Conservation (phyloP, 2,797 vertebrate species). For the Catamblyrhynchus diadema region DNA sequence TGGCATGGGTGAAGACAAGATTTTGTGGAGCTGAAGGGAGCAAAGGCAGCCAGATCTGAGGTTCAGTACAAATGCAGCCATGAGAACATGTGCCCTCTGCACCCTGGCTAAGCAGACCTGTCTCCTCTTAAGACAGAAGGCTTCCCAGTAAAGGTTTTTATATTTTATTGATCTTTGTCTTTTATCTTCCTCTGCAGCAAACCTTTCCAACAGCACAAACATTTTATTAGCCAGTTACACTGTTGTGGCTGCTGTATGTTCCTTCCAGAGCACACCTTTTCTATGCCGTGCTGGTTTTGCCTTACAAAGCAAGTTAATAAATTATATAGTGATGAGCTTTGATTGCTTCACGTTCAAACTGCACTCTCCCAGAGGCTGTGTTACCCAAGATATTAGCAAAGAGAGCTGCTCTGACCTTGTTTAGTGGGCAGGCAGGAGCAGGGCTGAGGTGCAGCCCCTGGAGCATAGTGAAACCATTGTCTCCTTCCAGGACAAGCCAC, state of each 20-base stretch:
- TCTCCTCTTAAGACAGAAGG: constrained; percentile 11
- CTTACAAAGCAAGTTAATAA: constrained; percentile 37
- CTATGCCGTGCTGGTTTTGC: background rate
- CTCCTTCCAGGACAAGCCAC: background rate
- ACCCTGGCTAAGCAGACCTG: background rate
- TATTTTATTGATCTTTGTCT: constrained; percentile 48
- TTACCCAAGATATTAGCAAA: background rate
- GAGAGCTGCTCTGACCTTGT: background rate
- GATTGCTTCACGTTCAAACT: background rate
- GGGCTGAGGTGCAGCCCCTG: background rate
- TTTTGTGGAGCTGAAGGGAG: background rate
- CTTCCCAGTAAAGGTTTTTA: constrained; percentile 34
- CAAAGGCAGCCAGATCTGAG: background rate
- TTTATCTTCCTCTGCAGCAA: constrained; percentile 48
- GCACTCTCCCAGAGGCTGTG: background rate
- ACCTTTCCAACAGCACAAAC: constrained; percentile 29
- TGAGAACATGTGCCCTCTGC: rapidly evolving
- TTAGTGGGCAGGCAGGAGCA: background rate
- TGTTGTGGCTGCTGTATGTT: background rate
- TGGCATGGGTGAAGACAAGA: background rate
- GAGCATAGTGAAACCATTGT: constrained; percentile 48
- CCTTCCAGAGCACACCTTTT: background rate
- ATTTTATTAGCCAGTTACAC: background rate
- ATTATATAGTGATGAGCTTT: background rate
- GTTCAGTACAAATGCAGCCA: background rate